A percentile compares a stretch with the other conserved stretches of the same genome.
Conservation (phyloP, 2,113 vertebrate genomes). For the Tetrax tetrax region DNA sequence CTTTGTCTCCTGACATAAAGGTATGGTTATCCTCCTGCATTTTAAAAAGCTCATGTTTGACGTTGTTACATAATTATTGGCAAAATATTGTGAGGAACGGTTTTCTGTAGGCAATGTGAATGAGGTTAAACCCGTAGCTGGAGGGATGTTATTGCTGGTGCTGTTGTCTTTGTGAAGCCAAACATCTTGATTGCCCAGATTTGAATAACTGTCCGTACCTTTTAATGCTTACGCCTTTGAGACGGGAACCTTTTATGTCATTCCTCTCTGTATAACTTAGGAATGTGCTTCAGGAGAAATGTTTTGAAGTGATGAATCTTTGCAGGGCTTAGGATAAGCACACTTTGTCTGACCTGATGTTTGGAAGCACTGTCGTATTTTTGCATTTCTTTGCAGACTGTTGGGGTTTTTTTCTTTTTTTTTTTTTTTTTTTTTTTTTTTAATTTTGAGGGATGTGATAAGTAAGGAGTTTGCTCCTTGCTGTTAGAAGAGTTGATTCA, state of each 20-base stretch:
- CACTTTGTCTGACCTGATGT: not conserved
- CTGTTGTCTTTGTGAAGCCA: not conserved
- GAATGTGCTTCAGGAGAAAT: not conserved
- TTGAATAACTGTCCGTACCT: not conserved
- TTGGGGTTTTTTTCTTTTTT: too few species aligned
- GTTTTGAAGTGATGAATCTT: not conserved
- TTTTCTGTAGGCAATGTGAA: not conserved
- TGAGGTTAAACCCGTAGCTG: not conserved
- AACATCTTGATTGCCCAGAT: not conserved
- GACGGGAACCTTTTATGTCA: fast-evolving
- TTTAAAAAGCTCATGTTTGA: not conserved
- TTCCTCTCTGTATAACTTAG: fast-evolving
- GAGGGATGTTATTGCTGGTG: not conserved
- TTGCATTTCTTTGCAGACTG: not conserved
- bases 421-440: too few species aligned
- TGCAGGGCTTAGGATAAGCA: not conserved
- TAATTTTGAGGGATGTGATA: not conserved
- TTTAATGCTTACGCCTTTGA: not conserved
- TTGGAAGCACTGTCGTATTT: not conserved
- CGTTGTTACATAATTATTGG: not conserved
- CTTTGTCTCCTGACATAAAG: not conserved
- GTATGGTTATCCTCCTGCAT: not conserved
- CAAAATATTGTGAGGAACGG: not conserved
- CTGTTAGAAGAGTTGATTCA: not conserved
- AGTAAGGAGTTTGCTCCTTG: not conserved